phyloP scores from a whole-genome alignment of 2,113 vertebrate genomes.

The Phaetusa simplex region DNA sequence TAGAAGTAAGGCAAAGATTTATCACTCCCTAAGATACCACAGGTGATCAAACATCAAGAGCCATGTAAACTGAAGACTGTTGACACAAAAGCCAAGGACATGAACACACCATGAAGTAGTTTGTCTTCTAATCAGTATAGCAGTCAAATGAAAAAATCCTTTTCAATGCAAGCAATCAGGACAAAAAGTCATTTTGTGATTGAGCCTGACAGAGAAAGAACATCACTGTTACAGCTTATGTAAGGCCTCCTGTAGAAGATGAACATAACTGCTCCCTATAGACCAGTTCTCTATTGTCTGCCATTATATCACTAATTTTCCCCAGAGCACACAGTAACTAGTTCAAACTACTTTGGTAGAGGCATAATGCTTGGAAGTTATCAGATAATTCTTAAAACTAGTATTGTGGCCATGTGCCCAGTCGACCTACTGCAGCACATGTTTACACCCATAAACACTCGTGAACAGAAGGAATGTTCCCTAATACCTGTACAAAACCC shows the following conservation, averaged over 20 bases:
- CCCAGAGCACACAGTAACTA: neutral
- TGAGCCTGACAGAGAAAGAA: neutral
- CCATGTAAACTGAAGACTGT: neutral
- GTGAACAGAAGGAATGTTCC: neutral
- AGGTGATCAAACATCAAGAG: neutral
- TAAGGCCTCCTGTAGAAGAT: neutral
- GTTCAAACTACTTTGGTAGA: neutral
- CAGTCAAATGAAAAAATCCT: neutral
- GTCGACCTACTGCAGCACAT: rapidly evolving
- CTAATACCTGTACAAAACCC: neutral
- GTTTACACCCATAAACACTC: neutral
- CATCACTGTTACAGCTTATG: neutral
- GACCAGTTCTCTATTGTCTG: neutral
- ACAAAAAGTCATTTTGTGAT: neutral
- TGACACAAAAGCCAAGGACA: neutral
- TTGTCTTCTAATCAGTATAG: neutral
- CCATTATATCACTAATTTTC: neutral
- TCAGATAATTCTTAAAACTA: neutral
- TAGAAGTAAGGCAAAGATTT: neutral
- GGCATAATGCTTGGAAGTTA: neutral
- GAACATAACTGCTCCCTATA: neutral
- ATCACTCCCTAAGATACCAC: neutral
- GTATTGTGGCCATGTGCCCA: neutral
- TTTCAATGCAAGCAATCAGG: neutral
- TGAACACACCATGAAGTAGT: neutral